A percentile compares a stretch with the other conserved stretches of the same genome.
Evolutionary conservation across 2,888 invertebrate genomes (phyloP).

Genomic region (Drosophila sordidula): DNA sequence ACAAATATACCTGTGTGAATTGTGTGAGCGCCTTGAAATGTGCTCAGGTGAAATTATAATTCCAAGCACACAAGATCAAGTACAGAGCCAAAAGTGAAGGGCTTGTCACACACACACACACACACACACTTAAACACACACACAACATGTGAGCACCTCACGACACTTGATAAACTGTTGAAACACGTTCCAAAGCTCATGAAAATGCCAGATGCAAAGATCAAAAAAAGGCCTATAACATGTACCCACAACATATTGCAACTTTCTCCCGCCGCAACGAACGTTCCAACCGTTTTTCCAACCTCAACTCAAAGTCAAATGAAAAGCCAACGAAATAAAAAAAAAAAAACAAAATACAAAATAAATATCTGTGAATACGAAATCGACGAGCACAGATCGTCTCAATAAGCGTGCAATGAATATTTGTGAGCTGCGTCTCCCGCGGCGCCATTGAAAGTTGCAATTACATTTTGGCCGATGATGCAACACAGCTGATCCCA

Average conservation of each 20-base stretch:
- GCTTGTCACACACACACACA: conserved; percentile 50
- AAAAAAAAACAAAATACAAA: conserved; percentile 19
- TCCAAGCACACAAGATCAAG: conserved; percentile 59
- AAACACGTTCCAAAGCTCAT: conserved; percentile 49
- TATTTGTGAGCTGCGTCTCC: conserved; percentile 15
- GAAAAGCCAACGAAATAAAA: conserved; percentile 28
- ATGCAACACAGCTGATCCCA: conserved; percentile 30
- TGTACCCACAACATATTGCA: conserved; percentile 29
- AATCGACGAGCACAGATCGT: conserved; percentile 8
- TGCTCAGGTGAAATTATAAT: conserved; percentile 65
- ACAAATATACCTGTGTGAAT: conserved; percentile 8
- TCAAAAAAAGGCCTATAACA: conserved; percentile 29
- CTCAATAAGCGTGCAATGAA: conserved; percentile 33
- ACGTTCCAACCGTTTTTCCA: conserved; percentile 45
- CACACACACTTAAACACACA: background rate
- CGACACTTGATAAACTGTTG: conserved; percentile 46
- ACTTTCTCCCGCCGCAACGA: conserved; percentile 57
- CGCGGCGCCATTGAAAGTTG: conserved; percentile 26
- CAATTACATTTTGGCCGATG: conserved; percentile 31
- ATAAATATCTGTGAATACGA: conserved; percentile 7
- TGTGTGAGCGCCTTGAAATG: conserved; percentile 9
- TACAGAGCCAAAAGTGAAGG: conserved; percentile 63
- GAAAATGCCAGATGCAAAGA: conserved; percentile 43
- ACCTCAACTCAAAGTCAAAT: conserved; percentile 56
- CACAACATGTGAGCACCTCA: conserved; percentile 18